A percentile compares a stretch with the other conserved stretches of the same genome.
These are phyloP conservation scores for Macrobrachium nipponense DNA, from an alignment of 1,140 invertebrate species.

Conservation along the genomic window DNA sequence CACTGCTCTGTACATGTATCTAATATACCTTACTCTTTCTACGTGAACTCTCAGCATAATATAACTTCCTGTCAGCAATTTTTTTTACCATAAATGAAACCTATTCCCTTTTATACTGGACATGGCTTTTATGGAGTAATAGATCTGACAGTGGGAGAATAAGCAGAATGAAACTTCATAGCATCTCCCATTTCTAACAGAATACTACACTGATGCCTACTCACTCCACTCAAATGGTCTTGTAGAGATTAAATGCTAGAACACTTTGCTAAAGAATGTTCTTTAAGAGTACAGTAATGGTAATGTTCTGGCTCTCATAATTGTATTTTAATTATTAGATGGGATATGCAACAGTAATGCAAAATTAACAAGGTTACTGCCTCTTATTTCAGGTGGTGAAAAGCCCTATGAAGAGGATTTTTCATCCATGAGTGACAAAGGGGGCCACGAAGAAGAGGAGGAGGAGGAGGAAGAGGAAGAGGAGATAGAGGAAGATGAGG, in stretches of 20 bases:
- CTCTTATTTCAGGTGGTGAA: conserved; percentile 21
- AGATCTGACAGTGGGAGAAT: no score
- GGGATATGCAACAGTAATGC: background rate
- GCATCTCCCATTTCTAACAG: no score
- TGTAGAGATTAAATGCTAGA: background rate
- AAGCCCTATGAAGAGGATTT: conserved; percentile 47
- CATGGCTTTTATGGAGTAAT: no score
- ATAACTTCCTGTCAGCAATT: no score
- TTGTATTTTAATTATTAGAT: background rate
- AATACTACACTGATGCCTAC: no score
- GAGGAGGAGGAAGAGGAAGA: conserved; percentile 32
- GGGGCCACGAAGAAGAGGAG: conserved; percentile 27
- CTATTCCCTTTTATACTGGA: no score
- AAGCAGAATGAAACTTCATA: no score
- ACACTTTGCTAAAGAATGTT: background rate
- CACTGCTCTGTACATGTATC: no score
- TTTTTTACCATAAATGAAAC: no score
- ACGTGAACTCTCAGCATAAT: no score
- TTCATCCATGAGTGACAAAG: conserved; percentile 49
- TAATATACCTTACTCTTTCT: no score
- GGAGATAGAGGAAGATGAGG: conserved; percentile 33
- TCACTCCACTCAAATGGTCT: no score
- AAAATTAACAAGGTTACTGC: background rate
- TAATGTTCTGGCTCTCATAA: background rate
- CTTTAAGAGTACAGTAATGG: background rate